Percentiles rank a stretch among this genome's conserved stretches.
phyloP scores from a whole-genome alignment of 2,797 vertebrate genomes.

The Ceyx erithaca region DNA sequence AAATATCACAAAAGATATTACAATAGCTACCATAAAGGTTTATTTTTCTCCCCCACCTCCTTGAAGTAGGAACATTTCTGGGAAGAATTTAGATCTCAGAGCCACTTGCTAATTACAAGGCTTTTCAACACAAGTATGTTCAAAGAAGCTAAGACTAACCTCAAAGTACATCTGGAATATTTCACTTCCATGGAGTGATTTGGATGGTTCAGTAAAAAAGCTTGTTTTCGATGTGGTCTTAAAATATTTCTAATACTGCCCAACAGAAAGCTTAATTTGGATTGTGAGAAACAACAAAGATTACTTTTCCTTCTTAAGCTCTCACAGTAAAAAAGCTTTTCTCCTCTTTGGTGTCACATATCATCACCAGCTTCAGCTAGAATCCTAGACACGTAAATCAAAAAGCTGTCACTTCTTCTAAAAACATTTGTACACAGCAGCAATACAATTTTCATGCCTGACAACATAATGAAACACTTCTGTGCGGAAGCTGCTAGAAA shows the following conservation, averaged over 20 bases:
- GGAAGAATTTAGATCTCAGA: background rate
- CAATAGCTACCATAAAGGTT: background rate
- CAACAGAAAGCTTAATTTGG: background rate
- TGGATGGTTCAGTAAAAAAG: background rate
- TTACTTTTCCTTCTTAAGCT: background rate
- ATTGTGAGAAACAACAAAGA: background rate
- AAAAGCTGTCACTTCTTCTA: slow-evolving; percentile 7
- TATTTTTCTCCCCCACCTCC: background rate
- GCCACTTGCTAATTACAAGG: background rate
- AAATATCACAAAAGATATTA: background rate
- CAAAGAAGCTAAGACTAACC: background rate
- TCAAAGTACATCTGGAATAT: background rate
- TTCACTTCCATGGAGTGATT: background rate
- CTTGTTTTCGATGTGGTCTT: background rate
- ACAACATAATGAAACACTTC: slow-evolving; percentile 51
- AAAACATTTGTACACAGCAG: background rate
- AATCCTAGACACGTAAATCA: slow-evolving; percentile 13
- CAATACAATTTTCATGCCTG: slow-evolving; percentile 33
- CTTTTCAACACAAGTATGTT: background rate
- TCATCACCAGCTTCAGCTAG: background rate
- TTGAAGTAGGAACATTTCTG: background rate
- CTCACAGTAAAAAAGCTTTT: background rate
- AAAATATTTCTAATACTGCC: background rate
- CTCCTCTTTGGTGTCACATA: background rate
- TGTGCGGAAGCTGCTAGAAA: slow-evolving; percentile 3